Percentiles rank a stretch among this genome's conserved stretches.
Evolutionary conservation across 2,113 vertebrate species (phyloP).

Genomic region (Pelodiscus sinensis): DNA sequence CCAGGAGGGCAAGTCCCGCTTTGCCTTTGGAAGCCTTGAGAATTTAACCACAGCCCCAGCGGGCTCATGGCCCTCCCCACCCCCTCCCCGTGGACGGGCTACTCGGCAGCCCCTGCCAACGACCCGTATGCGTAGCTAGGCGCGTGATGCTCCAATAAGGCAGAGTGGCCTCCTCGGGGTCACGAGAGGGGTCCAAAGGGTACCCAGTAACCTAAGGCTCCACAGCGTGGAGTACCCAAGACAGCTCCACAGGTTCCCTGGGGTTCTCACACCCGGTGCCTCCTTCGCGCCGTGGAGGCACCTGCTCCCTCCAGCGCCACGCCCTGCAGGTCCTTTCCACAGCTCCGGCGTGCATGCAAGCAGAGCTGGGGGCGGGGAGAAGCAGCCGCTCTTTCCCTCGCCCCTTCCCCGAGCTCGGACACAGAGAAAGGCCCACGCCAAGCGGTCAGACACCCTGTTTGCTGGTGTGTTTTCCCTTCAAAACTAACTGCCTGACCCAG

Average conservation of each 20-base stretch:
- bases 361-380: neutral
- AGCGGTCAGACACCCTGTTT: neutral
- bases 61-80: neutral
- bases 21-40: neutral
- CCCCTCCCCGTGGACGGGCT: neutral
- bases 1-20: neutral
- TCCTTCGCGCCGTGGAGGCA: neutral
- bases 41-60: neutral
- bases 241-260: neutral
- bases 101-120: neutral
- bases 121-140: neutral
- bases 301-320: neutral
- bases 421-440: neutral
- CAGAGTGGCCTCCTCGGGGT: neutral
- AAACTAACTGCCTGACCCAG: neutral
- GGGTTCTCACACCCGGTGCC: neutral
- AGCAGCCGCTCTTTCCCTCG: constrained; percentile 3
- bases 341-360: neutral
- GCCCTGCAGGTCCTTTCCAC: constrained; percentile 18
- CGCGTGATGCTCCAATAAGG: neutral
- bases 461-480: neutral
- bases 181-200: neutral
- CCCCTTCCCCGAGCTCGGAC: neutral
- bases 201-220: neutral
- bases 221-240: neutral